Percentiles rank a stretch among this genome's conserved stretches.
phyloP scores from a whole-genome alignment of 2,797 vertebrate genomes.

The Philypnodon macrostomus region DNA sequence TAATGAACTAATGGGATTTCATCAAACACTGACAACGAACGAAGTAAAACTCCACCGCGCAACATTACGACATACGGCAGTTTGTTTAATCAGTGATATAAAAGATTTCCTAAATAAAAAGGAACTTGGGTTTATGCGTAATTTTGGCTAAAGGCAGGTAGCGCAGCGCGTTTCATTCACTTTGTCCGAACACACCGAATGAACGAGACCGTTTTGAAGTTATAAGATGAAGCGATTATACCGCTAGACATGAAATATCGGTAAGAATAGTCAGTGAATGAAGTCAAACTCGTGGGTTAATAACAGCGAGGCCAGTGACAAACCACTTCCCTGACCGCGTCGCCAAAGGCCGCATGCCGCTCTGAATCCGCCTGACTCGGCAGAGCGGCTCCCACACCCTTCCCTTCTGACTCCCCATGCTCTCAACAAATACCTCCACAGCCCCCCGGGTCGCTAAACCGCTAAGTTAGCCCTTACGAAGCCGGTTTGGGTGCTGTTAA shows the following conservation, averaged over 20 bases:
- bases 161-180: conserved; percentile 4
- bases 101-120: background rate
- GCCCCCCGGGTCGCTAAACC: background rate
- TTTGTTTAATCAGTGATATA: too few relatives aligned
- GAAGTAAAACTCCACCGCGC: accelerated
- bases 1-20: background rate
- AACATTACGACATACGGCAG: too few relatives aligned
- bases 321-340: conserved; percentile 45
- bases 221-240: accelerated
- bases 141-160: background rate
- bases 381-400: conserved; percentile 56
- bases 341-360: conserved; percentile 70
- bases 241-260: accelerated
- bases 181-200: background rate
- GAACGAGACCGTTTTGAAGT: background rate
- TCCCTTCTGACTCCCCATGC: conserved; percentile 7
- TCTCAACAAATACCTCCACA: background rate
- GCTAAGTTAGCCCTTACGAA: background rate
- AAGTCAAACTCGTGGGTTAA: background rate
- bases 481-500: background rate
- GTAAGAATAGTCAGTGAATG: accelerated
- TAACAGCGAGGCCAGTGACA: conserved; percentile 16
- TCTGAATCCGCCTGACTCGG: conserved; percentile 53
- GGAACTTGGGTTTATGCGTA: background rate
- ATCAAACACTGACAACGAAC: too few relatives aligned